These are phyloP conservation scores for Troides helena DNA, from an alignment of 2,888 invertebrate genomes.

Conservation along the genomic window DNA sequence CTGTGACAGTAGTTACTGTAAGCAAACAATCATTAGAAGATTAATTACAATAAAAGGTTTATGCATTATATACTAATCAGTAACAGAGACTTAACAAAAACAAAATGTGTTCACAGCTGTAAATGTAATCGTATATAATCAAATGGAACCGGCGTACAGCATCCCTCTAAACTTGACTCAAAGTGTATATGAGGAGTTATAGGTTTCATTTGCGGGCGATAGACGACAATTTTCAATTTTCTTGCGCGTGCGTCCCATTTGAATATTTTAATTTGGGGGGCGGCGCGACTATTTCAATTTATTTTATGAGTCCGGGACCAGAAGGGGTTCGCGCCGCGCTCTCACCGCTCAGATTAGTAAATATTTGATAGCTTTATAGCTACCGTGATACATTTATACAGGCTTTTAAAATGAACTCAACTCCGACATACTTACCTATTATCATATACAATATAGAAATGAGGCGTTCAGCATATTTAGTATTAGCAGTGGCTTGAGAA, in stretches of 20 bases:
- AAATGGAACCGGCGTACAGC: constrained; percentile 30
- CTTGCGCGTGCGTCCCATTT: constrained; percentile 81
- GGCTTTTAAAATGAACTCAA: constrained; percentile 63
- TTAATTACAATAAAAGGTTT: not conserved
- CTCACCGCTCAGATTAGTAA: constrained; percentile 78
- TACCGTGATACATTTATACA: constrained; percentile 72
- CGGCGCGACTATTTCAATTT: constrained; percentile 81
- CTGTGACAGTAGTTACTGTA: too few species aligned
- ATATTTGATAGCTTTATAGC: constrained; percentile 81
- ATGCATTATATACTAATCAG: not conserved
- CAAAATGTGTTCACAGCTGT: not conserved
- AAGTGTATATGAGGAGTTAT: constrained; percentile 74
- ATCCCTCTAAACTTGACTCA: constrained; percentile 41
- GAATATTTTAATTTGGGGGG: constrained; percentile 81
- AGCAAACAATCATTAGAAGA: not conserved
- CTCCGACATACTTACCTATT: constrained; percentile 39
- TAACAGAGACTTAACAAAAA: not conserved
- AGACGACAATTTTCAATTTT: constrained; percentile 82
- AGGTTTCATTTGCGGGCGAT: constrained; percentile 81
- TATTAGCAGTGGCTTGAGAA: not conserved
- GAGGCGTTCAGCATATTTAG: not conserved
- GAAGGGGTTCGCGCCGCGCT: constrained; percentile 74
- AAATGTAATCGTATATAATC: constrained; percentile 2
- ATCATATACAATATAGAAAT: not conserved
- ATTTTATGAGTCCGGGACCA: constrained; percentile 77